These are phyloP conservation scores for Cantharis flavilabris DNA, from an alignment of 2,888 invertebrate genomes.

Conservation along the genomic window DNA sequence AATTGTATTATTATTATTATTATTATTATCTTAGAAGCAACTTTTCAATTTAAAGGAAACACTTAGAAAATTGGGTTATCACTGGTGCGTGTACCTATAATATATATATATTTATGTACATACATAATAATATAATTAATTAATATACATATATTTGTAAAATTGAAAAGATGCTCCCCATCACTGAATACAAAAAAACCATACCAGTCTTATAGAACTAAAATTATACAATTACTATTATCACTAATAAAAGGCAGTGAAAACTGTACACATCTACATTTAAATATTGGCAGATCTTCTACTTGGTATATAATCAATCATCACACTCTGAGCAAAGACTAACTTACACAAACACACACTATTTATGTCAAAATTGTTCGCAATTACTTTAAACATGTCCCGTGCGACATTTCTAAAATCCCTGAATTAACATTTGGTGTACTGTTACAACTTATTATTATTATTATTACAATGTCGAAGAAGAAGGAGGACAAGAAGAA, in stretches of 20 bases:
- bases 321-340: constrained; percentile 50
- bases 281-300: constrained; percentile 35
- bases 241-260: constrained; percentile 39
- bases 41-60: constrained; percentile 22
- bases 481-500: not conserved
- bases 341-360: constrained; percentile 50
- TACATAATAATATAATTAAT: not conserved
- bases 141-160: not conserved
- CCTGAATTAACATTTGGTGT: constrained; percentile 57
- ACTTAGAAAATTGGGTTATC: not conserved
- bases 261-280: constrained; percentile 35
- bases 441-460: constrained; percentile 33
- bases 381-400: constrained; percentile 43
- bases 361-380: constrained; percentile 34
- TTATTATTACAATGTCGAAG: constrained; percentile 5
- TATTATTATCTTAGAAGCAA: constrained; percentile 13
- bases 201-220: constrained; percentile 37
- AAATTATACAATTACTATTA: constrained; percentile 35
- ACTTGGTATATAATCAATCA: constrained; percentile 33
- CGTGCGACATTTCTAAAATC: constrained; percentile 42
- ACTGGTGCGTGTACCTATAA: not conserved
- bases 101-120: not conserved
- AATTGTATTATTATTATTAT: not conserved
- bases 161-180: constrained; percentile 24
- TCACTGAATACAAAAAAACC: constrained; percentile 22